These are phyloP conservation scores for Chlorocebus sabaeus DNA, from an alignment of 2,113 vertebrate species.

Conservation along the genomic window DNA sequence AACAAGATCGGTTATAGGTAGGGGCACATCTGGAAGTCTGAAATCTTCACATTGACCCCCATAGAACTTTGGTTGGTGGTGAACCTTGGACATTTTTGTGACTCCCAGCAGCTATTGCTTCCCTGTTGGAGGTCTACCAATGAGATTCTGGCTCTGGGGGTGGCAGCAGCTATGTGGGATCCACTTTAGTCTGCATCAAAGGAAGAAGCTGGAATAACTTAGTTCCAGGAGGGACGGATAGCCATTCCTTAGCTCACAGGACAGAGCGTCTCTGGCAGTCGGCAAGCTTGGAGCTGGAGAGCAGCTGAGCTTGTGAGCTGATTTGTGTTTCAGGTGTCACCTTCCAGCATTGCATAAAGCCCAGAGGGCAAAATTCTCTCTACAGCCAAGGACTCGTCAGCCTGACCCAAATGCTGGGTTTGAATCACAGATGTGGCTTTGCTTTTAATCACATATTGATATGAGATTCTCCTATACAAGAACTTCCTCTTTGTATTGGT, in stretches of 20 bases:
- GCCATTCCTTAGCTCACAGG: background rate
- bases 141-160: background rate
- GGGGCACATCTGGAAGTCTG: background rate
- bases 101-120: too few relatives aligned
- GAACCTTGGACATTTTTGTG: background rate
- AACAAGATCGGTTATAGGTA: background rate
- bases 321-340: background rate
- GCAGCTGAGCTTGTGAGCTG: too few relatives aligned
- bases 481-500: background rate
- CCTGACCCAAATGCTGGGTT: background rate
- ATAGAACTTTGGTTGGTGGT: rapidly evolving
- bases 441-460: background rate
- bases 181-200: background rate
- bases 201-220: background rate
- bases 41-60: background rate
- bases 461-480: background rate
- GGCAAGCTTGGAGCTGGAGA: background rate
- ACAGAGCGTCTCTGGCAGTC: background rate
- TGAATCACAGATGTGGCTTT: background rate
- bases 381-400: rapidly evolving
- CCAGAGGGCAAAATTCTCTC: background rate
- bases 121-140: background rate
- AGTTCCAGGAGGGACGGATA: background rate
- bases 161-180: background rate
- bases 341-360: rapidly evolving